Evolutionary conservation across 2,113 vertebrate genomes (phyloP).

Genomic region (Rutilus rutilus): DNA sequence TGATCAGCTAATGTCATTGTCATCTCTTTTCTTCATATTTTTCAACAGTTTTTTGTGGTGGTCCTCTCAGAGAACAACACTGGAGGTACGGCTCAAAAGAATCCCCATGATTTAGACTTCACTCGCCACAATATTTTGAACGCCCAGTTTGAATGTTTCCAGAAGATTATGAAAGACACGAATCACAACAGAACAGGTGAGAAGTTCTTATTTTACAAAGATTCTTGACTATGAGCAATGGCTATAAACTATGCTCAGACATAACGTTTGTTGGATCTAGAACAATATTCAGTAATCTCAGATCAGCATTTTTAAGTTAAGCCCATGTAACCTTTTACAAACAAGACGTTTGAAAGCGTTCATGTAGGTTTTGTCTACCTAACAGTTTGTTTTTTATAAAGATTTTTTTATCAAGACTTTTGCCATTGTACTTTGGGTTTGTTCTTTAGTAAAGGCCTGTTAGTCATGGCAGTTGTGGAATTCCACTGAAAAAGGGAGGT

Average conservation of each 20-base stretch:
- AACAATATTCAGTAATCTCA: no score
- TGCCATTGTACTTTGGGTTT: no score
- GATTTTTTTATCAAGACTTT: no score
- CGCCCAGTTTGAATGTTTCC: constrained; percentile 94
- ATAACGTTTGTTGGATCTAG: background rate
- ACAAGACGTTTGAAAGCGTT: no score
- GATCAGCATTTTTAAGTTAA: no score
- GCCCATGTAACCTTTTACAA: no score
- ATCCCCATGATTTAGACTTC: constrained; percentile 58
- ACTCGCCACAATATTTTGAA: constrained; percentile 82
- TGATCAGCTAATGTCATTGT: background rate
- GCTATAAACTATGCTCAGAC: background rate
- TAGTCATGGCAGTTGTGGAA: background rate
- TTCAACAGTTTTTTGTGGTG: constrained; percentile 68
- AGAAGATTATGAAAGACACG: constrained; percentile 84
- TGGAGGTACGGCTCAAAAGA: constrained; percentile 44
- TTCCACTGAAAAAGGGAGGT: background rate
- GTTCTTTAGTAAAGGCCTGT: background rate
- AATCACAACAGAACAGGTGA: constrained; percentile 63
- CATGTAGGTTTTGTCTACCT: background rate
- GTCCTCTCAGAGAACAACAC: constrained; percentile 58
- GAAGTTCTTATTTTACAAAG: background rate
- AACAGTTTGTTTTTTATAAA: background rate
- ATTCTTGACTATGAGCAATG: background rate
- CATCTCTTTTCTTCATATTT: background rate